phyloP scores from a whole-genome alignment of 1,140 invertebrate genomes.

The Calephelis virginiensis region DNA sequence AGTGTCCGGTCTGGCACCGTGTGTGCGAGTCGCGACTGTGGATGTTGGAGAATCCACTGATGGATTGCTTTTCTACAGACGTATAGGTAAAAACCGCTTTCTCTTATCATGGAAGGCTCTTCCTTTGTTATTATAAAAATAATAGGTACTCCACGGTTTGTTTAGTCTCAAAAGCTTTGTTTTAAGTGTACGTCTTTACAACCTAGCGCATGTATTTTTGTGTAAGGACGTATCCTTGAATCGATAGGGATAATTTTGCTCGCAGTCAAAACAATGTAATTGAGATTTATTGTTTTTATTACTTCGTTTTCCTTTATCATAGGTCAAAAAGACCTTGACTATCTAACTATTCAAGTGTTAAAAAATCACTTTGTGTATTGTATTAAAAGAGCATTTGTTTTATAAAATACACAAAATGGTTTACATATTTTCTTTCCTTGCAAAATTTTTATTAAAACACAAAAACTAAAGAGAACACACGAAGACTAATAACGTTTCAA shows the following conservation, averaged over 20 bases:
- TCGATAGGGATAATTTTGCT: constrained; percentile 51
- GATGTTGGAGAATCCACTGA: constrained; percentile 67
- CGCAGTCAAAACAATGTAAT: constrained; percentile 26
- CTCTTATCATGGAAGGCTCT: constrained; percentile 9
- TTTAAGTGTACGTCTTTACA: constrained; percentile 42
- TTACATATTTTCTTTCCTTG: too few relatives aligned
- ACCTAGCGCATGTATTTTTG: constrained; percentile 45
- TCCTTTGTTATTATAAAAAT: constrained; percentile 9
- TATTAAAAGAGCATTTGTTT: background rate
- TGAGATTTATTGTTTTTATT: constrained; percentile 38
- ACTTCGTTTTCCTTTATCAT: constrained; percentile 42
- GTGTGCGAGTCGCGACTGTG: constrained; percentile 63
- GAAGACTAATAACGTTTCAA: background rate
- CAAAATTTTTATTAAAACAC: too few relatives aligned
- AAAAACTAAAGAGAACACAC: background rate
- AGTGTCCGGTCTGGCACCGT: constrained; percentile 59
- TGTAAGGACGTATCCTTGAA: constrained; percentile 51
- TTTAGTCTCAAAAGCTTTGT: constrained; percentile 46
- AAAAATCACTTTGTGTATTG: too few relatives aligned
- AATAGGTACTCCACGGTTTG: background rate
- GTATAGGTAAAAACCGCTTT: constrained; percentile 71
- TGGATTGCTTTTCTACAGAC: constrained; percentile 76
- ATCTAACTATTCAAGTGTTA: background rate
- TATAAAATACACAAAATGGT: background rate
- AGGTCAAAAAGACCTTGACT: constrained; percentile 51